Conservation (phyloP, 2,888 invertebrate genomes). For the Zhengitettix transpicula region DNA sequence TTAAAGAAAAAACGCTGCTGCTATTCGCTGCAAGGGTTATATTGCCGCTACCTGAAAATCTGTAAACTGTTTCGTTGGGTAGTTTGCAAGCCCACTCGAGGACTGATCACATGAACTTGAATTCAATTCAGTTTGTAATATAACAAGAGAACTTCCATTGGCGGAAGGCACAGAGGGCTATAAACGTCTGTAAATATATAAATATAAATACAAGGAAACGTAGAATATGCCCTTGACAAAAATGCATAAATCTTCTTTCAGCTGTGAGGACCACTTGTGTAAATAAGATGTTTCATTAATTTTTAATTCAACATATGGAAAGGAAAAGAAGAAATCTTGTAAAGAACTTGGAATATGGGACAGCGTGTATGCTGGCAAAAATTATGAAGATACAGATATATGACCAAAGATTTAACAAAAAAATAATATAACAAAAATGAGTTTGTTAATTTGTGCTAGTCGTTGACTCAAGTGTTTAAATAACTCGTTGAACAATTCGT, state of each 20-base stretch:
- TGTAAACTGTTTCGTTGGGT: conserved; percentile 13
- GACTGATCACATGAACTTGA: conserved; percentile 2
- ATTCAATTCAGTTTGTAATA: not conserved
- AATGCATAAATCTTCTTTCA: too few relatives aligned
- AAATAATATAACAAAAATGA: conserved; percentile 4
- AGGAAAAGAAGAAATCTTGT: not conserved
- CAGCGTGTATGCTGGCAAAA: not conserved
- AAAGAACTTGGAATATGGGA: not conserved
- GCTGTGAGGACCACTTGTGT: not conserved
- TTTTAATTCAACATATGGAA: conserved; percentile 5
- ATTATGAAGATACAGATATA: not conserved
- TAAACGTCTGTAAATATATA: too few relatives aligned
- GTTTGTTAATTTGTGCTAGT: conserved; percentile 13
- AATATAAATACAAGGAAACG: too few relatives aligned
- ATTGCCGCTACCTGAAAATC: not conserved
- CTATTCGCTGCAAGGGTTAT: too few relatives aligned
- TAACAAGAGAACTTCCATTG: too few relatives aligned
- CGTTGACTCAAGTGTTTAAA: conserved; percentile 7
- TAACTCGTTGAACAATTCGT: conserved; percentile 3
- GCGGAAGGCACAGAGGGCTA: too few relatives aligned
- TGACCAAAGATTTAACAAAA: conserved; percentile 10
- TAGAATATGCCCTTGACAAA: too few relatives aligned
- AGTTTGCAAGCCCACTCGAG: not conserved
- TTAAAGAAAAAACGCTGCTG: too few relatives aligned
- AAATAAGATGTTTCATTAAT: conserved; percentile 6